Conservation (phyloP, 2,797 vertebrate species). For the Pelochelys cantorii region DNA sequence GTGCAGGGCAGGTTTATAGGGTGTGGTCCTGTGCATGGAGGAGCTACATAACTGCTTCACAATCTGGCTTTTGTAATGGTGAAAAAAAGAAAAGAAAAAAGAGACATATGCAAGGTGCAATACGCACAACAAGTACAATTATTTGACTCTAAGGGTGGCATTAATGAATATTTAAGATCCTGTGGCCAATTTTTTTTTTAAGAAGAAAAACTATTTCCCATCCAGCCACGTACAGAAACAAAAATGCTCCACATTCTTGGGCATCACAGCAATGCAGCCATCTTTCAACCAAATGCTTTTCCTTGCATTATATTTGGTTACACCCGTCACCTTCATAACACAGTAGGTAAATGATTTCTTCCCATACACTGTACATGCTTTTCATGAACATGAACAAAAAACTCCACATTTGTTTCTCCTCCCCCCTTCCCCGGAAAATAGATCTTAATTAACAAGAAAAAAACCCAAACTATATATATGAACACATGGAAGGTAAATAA, state of each 20-base stretch:
- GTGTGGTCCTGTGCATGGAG: neutral
- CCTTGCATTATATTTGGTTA: neutral
- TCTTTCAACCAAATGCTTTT: neutral
- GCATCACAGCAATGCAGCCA: neutral
- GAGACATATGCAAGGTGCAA: neutral
- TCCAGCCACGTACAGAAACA: neutral
- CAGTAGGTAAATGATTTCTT: neutral
- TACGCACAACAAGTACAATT: neutral
- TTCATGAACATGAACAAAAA: neutral
- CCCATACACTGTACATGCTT: neutral
- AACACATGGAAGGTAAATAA: neutral
- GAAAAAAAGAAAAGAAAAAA: neutral
- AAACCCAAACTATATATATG: neutral
- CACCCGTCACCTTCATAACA: neutral
- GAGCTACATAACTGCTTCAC: neutral
- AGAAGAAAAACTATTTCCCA: neutral
- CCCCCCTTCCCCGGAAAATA: too few species aligned
- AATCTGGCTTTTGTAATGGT: neutral
- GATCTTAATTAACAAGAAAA: too few species aligned
- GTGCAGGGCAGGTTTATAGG: neutral
- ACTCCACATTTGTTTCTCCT: too few species aligned
- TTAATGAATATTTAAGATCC: neutral
- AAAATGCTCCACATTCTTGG: neutral
- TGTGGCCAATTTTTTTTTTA: neutral
- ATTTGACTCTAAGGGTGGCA: neutral